These are phyloP conservation scores for Ciconia maguari DNA, from an alignment of 2,113 vertebrate genomes.

Conservation along the genomic window DNA sequence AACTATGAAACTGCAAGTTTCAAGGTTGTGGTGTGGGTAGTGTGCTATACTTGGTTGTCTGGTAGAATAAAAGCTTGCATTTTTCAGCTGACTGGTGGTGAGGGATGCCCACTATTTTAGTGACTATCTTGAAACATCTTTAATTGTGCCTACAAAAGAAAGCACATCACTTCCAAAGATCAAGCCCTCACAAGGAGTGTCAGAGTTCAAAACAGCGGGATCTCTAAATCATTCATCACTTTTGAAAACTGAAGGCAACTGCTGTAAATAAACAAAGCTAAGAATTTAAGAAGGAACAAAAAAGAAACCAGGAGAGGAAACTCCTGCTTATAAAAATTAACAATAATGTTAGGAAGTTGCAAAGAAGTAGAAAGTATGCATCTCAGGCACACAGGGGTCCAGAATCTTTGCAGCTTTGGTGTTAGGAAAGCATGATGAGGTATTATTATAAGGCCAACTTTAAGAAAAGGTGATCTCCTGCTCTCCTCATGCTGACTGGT, in stretches of 20 bases:
- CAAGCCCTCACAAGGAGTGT: neutral
- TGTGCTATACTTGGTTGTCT: neutral
- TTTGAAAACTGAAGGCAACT: neutral
- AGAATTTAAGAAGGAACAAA: neutral
- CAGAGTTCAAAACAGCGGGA: neutral
- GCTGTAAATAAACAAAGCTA: neutral
- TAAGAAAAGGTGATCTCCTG: neutral
- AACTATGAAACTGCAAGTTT: neutral
- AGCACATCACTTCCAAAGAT: neutral
- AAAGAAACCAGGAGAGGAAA: neutral
- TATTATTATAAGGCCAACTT: neutral
- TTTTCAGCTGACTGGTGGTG: neutral
- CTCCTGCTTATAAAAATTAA: neutral
- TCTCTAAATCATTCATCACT: neutral
- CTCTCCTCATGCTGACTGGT: neutral
- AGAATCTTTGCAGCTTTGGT: neutral
- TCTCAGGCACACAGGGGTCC: neutral
- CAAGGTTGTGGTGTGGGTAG: neutral
- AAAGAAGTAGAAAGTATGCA: neutral
- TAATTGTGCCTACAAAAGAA: neutral
- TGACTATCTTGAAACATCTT: neutral
- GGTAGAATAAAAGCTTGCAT: neutral
- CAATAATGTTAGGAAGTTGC: neutral
- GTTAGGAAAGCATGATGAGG: neutral
- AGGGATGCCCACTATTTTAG: neutral